Conservation (phyloP, 2,888 invertebrate species). For the Nomada goodeniana region DNA sequence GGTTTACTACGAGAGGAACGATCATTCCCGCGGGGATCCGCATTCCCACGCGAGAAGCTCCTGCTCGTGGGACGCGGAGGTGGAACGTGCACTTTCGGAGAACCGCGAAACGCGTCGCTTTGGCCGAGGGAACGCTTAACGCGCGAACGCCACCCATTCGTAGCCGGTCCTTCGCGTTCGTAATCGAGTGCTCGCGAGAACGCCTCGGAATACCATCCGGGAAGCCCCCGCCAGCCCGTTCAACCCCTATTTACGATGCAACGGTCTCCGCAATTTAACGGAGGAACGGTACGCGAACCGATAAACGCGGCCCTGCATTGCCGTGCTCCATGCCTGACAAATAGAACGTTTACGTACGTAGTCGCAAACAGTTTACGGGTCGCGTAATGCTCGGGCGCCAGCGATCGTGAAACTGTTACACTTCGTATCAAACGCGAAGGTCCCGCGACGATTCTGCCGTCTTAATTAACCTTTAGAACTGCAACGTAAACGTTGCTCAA, state of each 20-base stretch:
- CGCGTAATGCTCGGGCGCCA: not conserved
- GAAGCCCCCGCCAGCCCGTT: slow-evolving; percentile 22
- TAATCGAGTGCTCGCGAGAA: slow-evolving; percentile 72
- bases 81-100: slow-evolving; percentile 38
- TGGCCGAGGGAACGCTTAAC: slow-evolving; percentile 33
- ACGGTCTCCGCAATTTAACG: slow-evolving; percentile 71
- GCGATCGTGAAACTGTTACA: slow-evolving; percentile 9
- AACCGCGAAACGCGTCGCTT: slow-evolving; percentile 70
- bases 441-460: not conserved
- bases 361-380: not conserved
- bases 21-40: slow-evolving; percentile 52
- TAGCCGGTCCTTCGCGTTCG: slow-evolving; percentile 49
- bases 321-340: slow-evolving; percentile 50
- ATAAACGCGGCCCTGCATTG: slow-evolving; percentile 72
- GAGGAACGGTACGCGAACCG: slow-evolving; percentile 68
- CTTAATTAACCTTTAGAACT: not conserved
- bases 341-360: slow-evolving; percentile 34
- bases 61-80: not conserved
- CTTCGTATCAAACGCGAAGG: not conserved
- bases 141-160: slow-evolving; percentile 46
- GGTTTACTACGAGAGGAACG: slow-evolving; percentile 52
- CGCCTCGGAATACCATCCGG: slow-evolving; percentile 34
- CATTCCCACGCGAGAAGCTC: slow-evolving; percentile 7
- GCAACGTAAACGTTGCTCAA: no score
- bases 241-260: slow-evolving; percentile 73